Evolutionary conservation across 2,888 invertebrate species (phyloP), one percentile per base, ranked within the genome.

Genomic region (Acanthosepion lycidas): DNA sequence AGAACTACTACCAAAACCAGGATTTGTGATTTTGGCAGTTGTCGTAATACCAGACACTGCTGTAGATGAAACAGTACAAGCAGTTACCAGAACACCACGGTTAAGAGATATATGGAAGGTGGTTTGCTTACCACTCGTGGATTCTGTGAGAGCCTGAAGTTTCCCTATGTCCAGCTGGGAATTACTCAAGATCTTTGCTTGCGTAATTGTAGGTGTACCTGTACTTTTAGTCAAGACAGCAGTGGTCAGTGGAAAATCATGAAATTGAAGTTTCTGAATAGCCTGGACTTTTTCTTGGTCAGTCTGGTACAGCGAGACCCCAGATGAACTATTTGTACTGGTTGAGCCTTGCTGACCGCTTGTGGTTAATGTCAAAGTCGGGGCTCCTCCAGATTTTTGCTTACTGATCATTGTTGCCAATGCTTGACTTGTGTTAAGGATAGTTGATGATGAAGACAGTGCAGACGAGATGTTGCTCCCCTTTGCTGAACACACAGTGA

Each of bases 211-310:
- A n/a, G 96, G 94, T 23, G 94, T 93, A 18, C 96, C 95, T 51
- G 96, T 95, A 4, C 95, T 95, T 55, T 95, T 51, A 23, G 95
- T 95, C 51, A 96, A 95, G 91, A 96, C 95, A 12, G 96, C 95
- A 28, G 96, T 97, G 23, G 97, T 96, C 15, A 96, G 94, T 15
- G 97, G 96, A 94, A 97, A 97, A 94, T 97, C 97, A 95, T 96
- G 96, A 95, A 96, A 97, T 95, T 97, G 97, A 18, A 97, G 95
- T 95, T 96, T 96, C 94, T 97, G 97, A 42, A 96, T 96, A 20
- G 96, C 96, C 95, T 96, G 96, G 33, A 96, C 96, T 95, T 96
- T 96, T 94, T 96, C 96, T 49, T 95, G 95, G 59, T 94, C 94
- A 18, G 94, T 28, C 48, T n/a, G 91, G 91, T 59, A 48, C 28